Percentiles rank a stretch among this genome's conserved stretches.
Conservation (phyloP, 92 coral and sea anemone genomes). For the Zoanthus solanderi region DNA sequence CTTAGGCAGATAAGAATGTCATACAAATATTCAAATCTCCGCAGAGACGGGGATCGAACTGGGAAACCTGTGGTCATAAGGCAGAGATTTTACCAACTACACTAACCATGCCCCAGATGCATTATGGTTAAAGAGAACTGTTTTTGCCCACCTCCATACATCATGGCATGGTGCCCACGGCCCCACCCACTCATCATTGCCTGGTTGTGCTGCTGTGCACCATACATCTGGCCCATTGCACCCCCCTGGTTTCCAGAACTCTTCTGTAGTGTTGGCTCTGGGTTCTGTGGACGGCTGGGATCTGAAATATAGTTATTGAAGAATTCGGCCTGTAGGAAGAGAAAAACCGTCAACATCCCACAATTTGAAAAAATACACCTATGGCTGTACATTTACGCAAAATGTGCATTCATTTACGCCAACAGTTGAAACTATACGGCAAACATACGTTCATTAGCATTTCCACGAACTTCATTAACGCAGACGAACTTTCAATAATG, state of each 20-base stretch:
- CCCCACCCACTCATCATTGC: slow-evolving; percentile 96
- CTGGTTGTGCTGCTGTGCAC: slow-evolving; percentile 82
- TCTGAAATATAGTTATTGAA: slow-evolving; percentile 90
- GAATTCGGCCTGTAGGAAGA: slow-evolving; percentile 82
- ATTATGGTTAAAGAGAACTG: not conserved
- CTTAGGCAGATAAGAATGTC: no score
- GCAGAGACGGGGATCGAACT: no score
- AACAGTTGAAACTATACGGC: no score
- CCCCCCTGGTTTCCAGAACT: slow-evolving; percentile 78
- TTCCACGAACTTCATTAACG: no score
- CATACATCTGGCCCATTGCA: slow-evolving; percentile 76
- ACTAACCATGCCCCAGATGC: not conserved
- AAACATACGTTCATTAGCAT: no score
- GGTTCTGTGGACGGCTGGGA: slow-evolving; percentile 87
- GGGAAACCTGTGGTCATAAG: no score
- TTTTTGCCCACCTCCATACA: slow-evolving; percentile 65
- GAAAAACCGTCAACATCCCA: not conserved
- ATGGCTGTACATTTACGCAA: no score
- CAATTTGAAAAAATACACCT: not conserved
- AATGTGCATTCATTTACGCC: no score
- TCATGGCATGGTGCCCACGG: slow-evolving; percentile 90
- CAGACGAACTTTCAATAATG: no score
- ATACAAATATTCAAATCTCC: no score
- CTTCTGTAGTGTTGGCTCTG: slow-evolving; percentile 70
- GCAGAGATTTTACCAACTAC: no score